phyloP scores from a whole-genome alignment of 2,113 vertebrate genomes.

The Scolopax mira region DNA sequence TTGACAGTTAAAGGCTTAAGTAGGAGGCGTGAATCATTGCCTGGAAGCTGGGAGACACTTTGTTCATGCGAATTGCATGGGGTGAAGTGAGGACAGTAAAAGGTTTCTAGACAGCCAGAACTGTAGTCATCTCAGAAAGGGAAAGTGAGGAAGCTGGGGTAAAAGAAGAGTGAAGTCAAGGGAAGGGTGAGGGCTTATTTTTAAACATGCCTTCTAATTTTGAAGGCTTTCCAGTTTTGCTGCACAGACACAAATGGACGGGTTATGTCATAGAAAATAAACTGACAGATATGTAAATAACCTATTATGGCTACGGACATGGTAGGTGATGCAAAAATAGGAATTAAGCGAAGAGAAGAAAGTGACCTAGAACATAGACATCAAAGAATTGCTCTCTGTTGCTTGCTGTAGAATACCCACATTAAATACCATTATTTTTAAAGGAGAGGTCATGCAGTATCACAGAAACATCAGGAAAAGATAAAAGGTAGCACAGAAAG shows the following conservation, averaged over 20 bases:
- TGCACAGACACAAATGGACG: not conserved
- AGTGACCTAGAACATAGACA: not conserved
- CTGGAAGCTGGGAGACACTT: conserved; percentile 45
- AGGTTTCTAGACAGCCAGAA: not conserved
- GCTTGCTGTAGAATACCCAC: not conserved
- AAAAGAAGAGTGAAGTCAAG: not conserved
- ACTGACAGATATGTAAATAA: not conserved
- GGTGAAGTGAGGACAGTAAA: conserved; percentile 33
- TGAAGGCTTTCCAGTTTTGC: not conserved
- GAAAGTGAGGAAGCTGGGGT: not conserved
- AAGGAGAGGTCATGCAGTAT: not conserved
- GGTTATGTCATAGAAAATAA: not conserved
- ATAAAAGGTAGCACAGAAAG: not conserved
- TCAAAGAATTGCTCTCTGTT: not conserved
- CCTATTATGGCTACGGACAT: rapidly evolving
- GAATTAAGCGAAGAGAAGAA: not conserved
- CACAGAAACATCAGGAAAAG: not conserved
- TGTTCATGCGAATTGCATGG: not conserved
- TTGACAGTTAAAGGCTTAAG: conserved; percentile 43
- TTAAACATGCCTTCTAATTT: not conserved
- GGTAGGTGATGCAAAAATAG: not conserved
- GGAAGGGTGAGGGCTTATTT: not conserved
- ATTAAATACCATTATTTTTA: not conserved
- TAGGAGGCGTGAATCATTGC: conserved; percentile 54
- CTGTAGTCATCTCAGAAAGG: not conserved